Conservation (phyloP, 2,888 invertebrate genomes). For the Agrotis segetum region DNA sequence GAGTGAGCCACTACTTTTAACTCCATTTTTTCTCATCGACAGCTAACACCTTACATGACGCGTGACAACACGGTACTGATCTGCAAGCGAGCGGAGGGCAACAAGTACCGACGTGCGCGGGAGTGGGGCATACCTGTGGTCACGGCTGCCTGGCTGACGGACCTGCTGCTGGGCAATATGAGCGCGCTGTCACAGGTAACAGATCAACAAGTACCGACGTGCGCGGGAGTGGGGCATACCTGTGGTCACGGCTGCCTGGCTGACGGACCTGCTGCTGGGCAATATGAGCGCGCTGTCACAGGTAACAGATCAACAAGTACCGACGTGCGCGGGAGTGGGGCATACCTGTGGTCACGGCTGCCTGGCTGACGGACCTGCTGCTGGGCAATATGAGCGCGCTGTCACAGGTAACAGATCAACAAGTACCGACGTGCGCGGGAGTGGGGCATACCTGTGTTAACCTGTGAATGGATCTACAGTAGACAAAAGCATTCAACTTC, state of each 20-base stretch:
- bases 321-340: slow-evolving; percentile 97
- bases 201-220: background rate
- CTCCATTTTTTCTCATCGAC: slow-evolving; percentile 18
- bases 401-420: slow-evolving; percentile 60
- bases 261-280: slow-evolving; percentile 90
- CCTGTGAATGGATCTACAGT: no score
- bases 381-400: slow-evolving; percentile 94
- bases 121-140: slow-evolving; percentile 98
- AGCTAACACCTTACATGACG: slow-evolving; percentile 94
- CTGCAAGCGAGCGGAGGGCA: slow-evolving; percentile 95
- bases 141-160: slow-evolving; percentile 84
- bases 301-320: slow-evolving; percentile 91
- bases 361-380: slow-evolving; percentile 47
- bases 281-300: slow-evolving; percentile 91
- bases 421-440: slow-evolving; percentile 98
- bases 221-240: no score
- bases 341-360: slow-evolving; percentile 95
- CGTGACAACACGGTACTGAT: slow-evolving; percentile 95
- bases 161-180: slow-evolving; percentile 93
- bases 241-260: no score
- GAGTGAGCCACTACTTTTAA: background rate
- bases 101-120: slow-evolving; percentile 96
- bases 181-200: slow-evolving; percentile 73
- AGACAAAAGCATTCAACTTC: background rate
- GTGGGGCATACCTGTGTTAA: slow-evolving; percentile 93